Evolutionary conservation across 2,113 vertebrate species (phyloP), one percentile per base, ranked within the genome.

Genomic region (Cavia aperea): DNA sequence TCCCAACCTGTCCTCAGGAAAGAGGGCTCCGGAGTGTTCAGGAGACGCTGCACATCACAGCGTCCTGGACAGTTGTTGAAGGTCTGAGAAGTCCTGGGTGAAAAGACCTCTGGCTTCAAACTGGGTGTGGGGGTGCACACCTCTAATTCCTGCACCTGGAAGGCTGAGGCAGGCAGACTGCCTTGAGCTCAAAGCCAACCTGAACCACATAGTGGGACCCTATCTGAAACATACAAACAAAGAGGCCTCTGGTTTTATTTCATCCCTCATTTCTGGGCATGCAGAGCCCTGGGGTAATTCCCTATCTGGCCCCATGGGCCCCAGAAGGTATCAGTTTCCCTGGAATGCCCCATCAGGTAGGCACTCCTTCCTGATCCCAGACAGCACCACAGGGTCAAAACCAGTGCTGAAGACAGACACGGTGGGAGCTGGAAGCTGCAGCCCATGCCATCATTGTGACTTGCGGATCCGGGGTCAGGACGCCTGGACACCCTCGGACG

Each of bases 21-120:
- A 3, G 21, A 56, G 60, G 65, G 77, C 33, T 49, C 51, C 10
- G 19, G 46, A 5, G n/a, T 81, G 31, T 33, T 5, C 43, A 75
- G 92, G 89, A 93, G 84, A n/a, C 0, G 6, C 26, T 5, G 4
- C 2, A 1, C 0, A 18, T 26, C n/a, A 8, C 4, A 6, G 0
- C 11, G n/a, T 58, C 31, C 14, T 16, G 73, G 51, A 78, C 54
- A 78, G 49, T 21, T 51, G 24, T 39, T 4, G 29, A 36, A 87
- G 51, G n/a, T 60, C 65, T n/a, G 21, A 43, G 70, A 81, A 54
- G 63, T 73, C 31, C 81, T 11, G 15, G 39, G 18, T 26, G 31
- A 18, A 43, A 78, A 89, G n/a, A 5, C 6, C 58, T 56, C 72
- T 29, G 77, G 33, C 29, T 43, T 73, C 46, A 51, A 51, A 29